phyloP scores from a whole-genome alignment of 2,797 vertebrate species.

The Melopsittacus undulatus region DNA sequence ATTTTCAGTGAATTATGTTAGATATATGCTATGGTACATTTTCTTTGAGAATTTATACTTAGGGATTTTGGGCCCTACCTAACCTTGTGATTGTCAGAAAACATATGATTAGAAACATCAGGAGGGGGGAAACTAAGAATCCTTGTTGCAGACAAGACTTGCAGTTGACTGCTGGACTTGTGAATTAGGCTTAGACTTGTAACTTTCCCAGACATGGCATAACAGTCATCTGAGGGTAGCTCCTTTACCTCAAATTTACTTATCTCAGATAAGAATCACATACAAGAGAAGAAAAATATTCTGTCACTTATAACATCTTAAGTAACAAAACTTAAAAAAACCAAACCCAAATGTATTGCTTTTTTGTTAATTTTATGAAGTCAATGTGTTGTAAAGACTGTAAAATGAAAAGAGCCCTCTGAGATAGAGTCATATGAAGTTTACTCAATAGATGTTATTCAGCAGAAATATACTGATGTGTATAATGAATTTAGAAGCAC shows the following conservation, averaged over 20 bases:
- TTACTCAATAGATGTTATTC: background rate
- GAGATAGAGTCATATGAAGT: background rate
- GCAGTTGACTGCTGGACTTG: background rate
- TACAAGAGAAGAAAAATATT: background rate
- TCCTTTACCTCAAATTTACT: background rate
- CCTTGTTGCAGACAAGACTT: background rate
- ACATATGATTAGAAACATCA: background rate
- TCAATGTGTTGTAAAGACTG: background rate
- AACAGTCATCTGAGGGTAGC: background rate
- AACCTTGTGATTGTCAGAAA: background rate
- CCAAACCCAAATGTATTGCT: background rate
- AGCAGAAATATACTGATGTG: background rate
- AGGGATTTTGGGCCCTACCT: background rate
- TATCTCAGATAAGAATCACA: background rate
- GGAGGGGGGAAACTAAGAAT: accelerated
- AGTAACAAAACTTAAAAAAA: background rate
- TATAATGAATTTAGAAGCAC: constrained; percentile 23
- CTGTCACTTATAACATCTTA: background rate
- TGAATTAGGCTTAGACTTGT: background rate
- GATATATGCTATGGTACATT: background rate
- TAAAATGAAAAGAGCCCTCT: background rate
- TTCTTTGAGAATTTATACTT: background rate
- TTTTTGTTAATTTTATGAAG: background rate
- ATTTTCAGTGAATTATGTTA: background rate
- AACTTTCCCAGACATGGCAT: background rate